These are phyloP conservation scores for Yponomeuta cagnagella DNA, from an alignment of 2,888 invertebrate species.

Conservation along the genomic window DNA sequence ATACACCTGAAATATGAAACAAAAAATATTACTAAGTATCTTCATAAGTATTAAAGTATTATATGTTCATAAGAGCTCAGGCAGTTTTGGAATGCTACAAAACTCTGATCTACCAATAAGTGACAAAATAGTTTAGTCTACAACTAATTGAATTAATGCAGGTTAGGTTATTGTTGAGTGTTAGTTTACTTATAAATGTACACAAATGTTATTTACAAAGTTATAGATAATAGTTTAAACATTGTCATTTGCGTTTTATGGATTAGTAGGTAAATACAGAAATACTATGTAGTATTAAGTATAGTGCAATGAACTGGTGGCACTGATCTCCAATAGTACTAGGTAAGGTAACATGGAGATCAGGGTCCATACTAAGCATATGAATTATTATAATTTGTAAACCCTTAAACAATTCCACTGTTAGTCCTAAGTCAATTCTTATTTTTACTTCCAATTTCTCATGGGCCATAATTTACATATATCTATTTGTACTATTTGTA, in stretches of 20 bases:
- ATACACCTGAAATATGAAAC: conserved; percentile 74
- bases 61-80: background rate
- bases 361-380: too few relatives aligned
- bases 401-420: too few relatives aligned
- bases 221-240: background rate
- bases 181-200: background rate
- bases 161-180: background rate
- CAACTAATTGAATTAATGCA: background rate
- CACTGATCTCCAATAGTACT: too few relatives aligned
- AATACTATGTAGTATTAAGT: too few relatives aligned
- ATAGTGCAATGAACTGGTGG: background rate
- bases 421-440: too few relatives aligned
- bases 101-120: background rate
- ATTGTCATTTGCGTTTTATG: too few relatives aligned
- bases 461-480: too few relatives aligned
- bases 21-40: background rate
- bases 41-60: background rate
- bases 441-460: too few relatives aligned
- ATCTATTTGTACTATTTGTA: too few relatives aligned
- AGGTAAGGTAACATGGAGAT: too few relatives aligned
- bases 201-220: background rate
- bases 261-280: too few relatives aligned
- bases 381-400: too few relatives aligned
- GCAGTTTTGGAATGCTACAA: background rate
- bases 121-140: background rate